Percentiles rank a stretch among this genome's conserved stretches.
phyloP scores from a whole-genome alignment of 2,797 vertebrate species.

The Cyclura pinguis region DNA sequence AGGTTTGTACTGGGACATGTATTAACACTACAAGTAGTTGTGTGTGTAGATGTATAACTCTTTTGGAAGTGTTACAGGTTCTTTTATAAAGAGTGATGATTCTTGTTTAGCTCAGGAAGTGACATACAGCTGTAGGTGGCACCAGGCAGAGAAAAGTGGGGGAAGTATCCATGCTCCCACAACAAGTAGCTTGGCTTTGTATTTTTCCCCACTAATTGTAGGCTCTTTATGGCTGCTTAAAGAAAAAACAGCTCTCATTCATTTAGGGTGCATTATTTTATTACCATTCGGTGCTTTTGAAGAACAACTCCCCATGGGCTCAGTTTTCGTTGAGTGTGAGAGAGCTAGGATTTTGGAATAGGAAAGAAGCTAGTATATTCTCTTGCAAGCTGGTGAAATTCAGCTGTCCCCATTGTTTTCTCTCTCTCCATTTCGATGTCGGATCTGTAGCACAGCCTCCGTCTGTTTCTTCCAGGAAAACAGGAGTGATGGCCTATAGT shows the following conservation, averaged over 20 bases:
- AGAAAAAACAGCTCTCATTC: background rate
- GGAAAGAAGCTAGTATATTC: background rate
- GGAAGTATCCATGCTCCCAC: background rate
- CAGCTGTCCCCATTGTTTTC: background rate
- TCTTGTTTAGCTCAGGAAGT: background rate
- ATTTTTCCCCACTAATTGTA: background rate
- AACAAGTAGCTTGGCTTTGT: background rate
- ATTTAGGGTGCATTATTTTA: background rate
- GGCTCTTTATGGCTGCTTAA: background rate
- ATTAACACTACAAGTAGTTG: accelerated
- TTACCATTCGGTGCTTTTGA: background rate
- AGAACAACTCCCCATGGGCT: background rate
- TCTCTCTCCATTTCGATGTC: background rate
- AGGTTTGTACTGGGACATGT: background rate
- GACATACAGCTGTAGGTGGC: background rate
- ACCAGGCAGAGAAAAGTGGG: background rate
- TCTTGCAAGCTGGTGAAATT: background rate
- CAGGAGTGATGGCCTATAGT: background rate
- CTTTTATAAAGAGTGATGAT: background rate
- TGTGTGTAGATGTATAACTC: background rate
- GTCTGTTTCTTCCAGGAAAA: background rate
- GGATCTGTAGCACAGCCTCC: background rate
- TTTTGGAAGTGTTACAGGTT: background rate
- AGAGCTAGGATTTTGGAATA: background rate
- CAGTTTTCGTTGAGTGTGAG: background rate